Percentiles rank a stretch among this genome's conserved stretches.
Evolutionary conservation across 2,797 vertebrate species (phyloP).

Genomic region (Lepus townsendii): DNA sequence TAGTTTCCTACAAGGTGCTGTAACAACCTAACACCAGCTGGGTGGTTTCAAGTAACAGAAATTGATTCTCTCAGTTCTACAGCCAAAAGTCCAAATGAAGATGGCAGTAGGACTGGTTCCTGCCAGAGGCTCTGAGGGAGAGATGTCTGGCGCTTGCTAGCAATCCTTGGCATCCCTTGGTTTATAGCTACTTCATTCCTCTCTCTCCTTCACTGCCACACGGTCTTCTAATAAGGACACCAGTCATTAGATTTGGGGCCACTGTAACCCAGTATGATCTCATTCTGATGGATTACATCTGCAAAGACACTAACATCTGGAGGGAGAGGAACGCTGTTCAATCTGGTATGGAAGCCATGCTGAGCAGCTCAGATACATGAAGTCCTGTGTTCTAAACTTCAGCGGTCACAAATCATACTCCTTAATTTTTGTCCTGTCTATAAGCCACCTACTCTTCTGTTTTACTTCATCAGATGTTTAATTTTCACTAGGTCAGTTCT

Average conservation of each 20-base stretch:
- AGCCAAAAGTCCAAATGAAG: not conserved
- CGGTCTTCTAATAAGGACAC: not conserved
- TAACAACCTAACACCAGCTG: constrained; percentile 8
- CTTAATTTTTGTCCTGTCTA: not conserved
- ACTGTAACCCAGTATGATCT: not conserved
- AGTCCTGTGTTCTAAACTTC: not conserved
- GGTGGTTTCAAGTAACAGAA: not conserved
- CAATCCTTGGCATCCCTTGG: not conserved
- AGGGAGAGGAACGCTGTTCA: not conserved
- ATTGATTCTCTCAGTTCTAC: not conserved
- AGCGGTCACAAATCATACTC: not conserved
- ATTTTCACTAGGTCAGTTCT: not conserved
- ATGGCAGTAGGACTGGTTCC: not conserved
- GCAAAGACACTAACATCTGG: not conserved
- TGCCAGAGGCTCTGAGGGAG: not conserved
- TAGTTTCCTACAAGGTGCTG: not conserved
- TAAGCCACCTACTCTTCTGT: not conserved
- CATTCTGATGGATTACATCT: not conserved
- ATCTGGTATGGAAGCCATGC: not conserved
- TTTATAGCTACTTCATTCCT: not conserved
- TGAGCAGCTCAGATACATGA: not conserved
- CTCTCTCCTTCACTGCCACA: not conserved
- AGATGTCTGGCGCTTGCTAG: not conserved
- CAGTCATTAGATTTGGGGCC: not conserved
- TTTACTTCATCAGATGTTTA: not conserved